These are phyloP conservation scores for Lepus timidus DNA, from an alignment of 2,113 vertebrate species.

Conservation along the genomic window DNA sequence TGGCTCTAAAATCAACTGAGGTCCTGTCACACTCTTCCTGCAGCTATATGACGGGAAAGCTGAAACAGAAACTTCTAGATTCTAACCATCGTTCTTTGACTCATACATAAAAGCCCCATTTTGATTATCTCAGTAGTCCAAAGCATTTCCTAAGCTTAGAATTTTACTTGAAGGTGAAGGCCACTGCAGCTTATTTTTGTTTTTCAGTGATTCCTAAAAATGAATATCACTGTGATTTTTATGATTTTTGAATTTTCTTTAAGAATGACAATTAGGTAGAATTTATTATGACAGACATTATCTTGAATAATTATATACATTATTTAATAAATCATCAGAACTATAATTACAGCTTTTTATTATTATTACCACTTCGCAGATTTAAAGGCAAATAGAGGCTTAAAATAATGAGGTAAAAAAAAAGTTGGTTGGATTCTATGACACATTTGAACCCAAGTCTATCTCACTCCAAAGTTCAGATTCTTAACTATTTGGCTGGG, in stretches of 20 bases:
- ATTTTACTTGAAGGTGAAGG: conserved; percentile 36
- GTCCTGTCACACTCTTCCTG: background rate
- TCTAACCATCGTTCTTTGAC: background rate
- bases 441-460: conserved; percentile 15
- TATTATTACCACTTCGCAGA: background rate
- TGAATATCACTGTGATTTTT: background rate
- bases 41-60: background rate
- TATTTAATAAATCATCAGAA: conserved; percentile 17
- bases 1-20: background rate
- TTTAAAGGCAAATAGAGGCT: background rate
- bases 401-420: background rate
- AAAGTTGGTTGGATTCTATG: background rate
- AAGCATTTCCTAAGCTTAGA: background rate
- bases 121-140: background rate
- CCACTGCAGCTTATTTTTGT: background rate
- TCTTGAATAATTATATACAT: background rate
- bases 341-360: background rate
- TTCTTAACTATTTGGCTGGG: background rate
- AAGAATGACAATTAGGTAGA: conserved; percentile 1
- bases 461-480: conserved; percentile 49
- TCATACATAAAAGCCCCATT: background rate
- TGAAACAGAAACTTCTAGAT: conserved; percentile 18
- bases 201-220: background rate
- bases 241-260: background rate
- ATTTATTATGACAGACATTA: background rate